These are phyloP conservation scores for Cryptoprocta ferox DNA, from an alignment of 2,797 vertebrate species.

Conservation along the genomic window DNA sequence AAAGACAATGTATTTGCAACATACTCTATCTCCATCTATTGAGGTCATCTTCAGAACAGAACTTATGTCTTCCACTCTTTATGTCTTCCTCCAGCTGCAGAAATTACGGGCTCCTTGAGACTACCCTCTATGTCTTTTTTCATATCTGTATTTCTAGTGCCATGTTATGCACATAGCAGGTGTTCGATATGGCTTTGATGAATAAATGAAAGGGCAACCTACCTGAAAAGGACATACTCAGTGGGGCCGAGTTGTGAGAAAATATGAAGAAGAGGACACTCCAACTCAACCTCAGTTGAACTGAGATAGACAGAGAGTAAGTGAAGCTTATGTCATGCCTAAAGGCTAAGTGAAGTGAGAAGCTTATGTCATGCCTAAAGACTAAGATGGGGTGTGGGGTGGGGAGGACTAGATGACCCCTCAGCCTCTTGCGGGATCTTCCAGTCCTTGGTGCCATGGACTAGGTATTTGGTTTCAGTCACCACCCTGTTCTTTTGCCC, in stretches of 20 bases:
- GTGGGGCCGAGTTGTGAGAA: neutral
- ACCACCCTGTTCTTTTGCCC: neutral
- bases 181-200: neutral
- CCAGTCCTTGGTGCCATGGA: neutral
- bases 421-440: neutral
- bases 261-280: neutral
- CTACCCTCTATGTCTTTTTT: neutral
- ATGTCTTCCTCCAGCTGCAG: neutral
- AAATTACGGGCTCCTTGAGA: neutral
- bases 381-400: neutral
- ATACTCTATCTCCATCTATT: neutral
- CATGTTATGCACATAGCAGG: neutral
- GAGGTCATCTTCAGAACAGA: neutral
- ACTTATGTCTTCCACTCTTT: neutral
- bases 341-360: too few relatives aligned
- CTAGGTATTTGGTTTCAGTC: neutral
- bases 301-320: neutral
- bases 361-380: neutral
- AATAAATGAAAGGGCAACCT: neutral
- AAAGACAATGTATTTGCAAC: accelerated
- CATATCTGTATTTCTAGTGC: neutral
- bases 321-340: neutral
- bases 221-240: neutral
- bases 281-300: neutral
- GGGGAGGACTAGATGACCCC: neutral